phyloP scores from a whole-genome alignment of 2,888 invertebrate genomes.

The Pasiphila rectangulata region DNA sequence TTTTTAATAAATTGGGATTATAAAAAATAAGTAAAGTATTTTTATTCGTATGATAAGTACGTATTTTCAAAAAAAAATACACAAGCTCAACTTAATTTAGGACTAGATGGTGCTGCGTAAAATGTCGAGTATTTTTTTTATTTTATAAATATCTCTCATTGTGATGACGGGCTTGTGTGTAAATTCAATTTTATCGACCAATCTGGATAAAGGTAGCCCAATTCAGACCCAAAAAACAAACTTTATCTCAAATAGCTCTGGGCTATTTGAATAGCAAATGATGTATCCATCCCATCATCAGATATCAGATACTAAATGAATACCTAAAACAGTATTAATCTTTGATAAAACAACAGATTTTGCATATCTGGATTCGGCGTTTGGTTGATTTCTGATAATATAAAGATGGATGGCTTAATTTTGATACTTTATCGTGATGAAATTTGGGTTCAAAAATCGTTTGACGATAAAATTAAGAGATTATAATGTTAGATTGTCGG shows the following conservation, averaged over 20 bases:
- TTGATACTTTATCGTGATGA: constrained; percentile 54
- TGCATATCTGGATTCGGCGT: constrained; percentile 66
- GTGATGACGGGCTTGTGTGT: too few species aligned
- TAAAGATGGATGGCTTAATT: constrained; percentile 30
- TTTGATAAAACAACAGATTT: constrained; percentile 74
- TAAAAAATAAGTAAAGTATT: too few species aligned
- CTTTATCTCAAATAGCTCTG: constrained; percentile 42
- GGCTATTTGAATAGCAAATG: constrained; percentile 76
- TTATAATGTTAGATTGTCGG: not conserved
- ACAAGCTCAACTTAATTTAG: too few species aligned
- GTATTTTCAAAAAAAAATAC: too few species aligned
- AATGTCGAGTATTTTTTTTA: too few species aligned
- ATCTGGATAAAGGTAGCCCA: constrained; percentile 11
- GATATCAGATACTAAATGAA: constrained; percentile 69
- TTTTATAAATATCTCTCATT: too few species aligned
- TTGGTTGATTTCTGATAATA: constrained; percentile 46
- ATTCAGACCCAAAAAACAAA: constrained; percentile 17
- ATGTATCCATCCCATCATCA: constrained; percentile 69
- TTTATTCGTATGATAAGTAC: too few species aligned
- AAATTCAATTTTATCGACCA: not conserved
- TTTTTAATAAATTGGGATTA: too few species aligned
- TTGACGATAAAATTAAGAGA: not conserved
- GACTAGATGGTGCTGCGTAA: too few species aligned
- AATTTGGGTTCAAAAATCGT: too few species aligned
- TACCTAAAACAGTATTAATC: constrained; percentile 50